These are phyloP conservation scores for Hymenopus coronatus DNA, from an alignment of 2,888 invertebrate species.

Conservation along the genomic window DNA sequence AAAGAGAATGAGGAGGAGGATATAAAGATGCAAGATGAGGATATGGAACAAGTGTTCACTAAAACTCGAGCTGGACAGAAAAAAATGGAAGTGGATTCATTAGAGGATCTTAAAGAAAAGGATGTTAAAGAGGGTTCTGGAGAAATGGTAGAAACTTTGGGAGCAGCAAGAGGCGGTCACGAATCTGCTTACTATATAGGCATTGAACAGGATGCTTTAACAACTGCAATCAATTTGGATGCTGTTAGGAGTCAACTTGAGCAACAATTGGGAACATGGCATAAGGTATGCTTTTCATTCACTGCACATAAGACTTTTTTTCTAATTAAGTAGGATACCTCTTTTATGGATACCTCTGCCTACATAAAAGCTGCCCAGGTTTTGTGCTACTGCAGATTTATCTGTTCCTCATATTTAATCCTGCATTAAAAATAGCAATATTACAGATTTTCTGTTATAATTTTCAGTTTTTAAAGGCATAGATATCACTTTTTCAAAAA, in stretches of 20 bases:
- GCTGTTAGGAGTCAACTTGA: constrained; percentile 46
- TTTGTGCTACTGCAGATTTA: too few relatives aligned
- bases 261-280: constrained; percentile 52
- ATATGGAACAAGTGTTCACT: constrained; percentile 59
- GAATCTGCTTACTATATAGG: constrained; percentile 76
- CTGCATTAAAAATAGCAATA: background rate
- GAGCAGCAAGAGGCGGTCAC: constrained; percentile 59
- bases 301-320: background rate
- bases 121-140: background rate
- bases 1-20: constrained; percentile 58
- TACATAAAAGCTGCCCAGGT: too few relatives aligned
- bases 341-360: too few relatives aligned
- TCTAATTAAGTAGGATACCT: too few relatives aligned
- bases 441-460: background rate
- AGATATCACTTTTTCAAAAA: too few relatives aligned
- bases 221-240: background rate
- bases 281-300: constrained; percentile 42
- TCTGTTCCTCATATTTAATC: too few relatives aligned
- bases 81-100: constrained; percentile 56
- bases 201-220: constrained; percentile 35
- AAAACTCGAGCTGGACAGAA: constrained; percentile 57
- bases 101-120: background rate
- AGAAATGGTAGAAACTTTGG: constrained; percentile 64
- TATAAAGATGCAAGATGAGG: background rate
- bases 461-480: too few relatives aligned